Conservation (phyloP, 2,888 invertebrate genomes). For the Vesta saturnalis region DNA sequence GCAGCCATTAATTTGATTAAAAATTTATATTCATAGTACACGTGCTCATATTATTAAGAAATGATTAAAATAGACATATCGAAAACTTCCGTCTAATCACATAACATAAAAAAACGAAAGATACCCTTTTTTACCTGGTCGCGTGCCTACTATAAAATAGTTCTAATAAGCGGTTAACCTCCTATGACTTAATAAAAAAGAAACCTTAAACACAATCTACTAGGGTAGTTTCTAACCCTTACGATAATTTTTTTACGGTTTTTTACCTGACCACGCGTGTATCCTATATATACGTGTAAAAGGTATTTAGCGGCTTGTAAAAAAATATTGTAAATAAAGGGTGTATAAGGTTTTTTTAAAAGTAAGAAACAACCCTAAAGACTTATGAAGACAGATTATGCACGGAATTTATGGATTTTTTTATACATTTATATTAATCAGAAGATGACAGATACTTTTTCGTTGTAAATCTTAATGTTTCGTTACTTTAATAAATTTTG, state of each 20-base stretch:
- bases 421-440: background rate
- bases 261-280: conserved; percentile 55
- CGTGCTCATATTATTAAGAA: background rate
- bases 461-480: too few species aligned
- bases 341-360: conserved; percentile 36
- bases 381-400: too few species aligned
- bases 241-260: conserved; percentile 49
- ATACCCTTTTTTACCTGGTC: conserved; percentile 59
- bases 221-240: conserved; percentile 53
- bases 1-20: background rate
- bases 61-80: conserved; percentile 10
- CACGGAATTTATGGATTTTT: too few species aligned
- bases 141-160: conserved; percentile 60
- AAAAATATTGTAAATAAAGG: conserved; percentile 56
- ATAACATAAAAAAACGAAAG: conserved; percentile 41
- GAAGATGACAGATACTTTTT: background rate
- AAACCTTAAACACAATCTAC: conserved; percentile 45
- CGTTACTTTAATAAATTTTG: too few species aligned
- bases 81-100: conserved; percentile 31
- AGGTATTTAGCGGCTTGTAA: conserved; percentile 33
- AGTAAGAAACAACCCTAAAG: too few species aligned
- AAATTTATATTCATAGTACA: background rate
- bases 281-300: conserved; percentile 16
- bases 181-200: conserved; percentile 61
- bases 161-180: conserved; percentile 60